Percentiles rank a stretch among this genome's conserved stretches.
Evolutionary conservation across 1,140 invertebrate genomes (phyloP).

Genomic region (Polyergus mexicanus): DNA sequence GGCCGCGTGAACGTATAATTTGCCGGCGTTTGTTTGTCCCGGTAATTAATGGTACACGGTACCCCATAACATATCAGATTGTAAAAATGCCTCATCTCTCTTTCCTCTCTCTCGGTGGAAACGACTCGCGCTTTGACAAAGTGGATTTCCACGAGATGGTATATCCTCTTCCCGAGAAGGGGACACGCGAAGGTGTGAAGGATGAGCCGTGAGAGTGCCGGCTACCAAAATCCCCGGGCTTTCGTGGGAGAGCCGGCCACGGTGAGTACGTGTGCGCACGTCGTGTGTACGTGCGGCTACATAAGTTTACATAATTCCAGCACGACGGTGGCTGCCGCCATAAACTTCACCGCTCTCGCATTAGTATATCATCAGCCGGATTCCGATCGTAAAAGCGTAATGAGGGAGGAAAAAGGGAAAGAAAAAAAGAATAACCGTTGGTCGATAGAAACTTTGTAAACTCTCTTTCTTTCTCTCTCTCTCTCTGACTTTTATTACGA

Average conservation of each 20-base stretch:
- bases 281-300: conserved; percentile 42
- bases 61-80: conserved; percentile 44
- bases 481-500: too few relatives aligned
- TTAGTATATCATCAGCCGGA: conserved; percentile 46
- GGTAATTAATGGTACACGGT: conserved; percentile 67
- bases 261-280: neutral
- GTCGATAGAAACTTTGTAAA: neutral
- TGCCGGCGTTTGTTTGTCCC: conserved; percentile 69
- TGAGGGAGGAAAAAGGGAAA: neutral
- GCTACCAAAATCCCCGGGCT: conserved; percentile 55
- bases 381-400: conserved; percentile 37
- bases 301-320: conserved; percentile 61
- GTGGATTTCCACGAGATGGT: conserved; percentile 63
- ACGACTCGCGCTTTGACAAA: conserved; percentile 67
- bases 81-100: conserved; percentile 40
- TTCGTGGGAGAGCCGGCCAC: conserved; percentile 30
- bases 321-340: conserved; percentile 40
- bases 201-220: conserved; percentile 54
- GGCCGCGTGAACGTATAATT: conserved; percentile 65
- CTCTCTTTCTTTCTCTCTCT: neutral
- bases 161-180: neutral
- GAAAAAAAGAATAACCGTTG: neutral
- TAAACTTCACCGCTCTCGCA: conserved; percentile 53
- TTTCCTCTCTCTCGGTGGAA: neutral
- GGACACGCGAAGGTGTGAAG: conserved; percentile 51